Conservation (phyloP, 1,140 invertebrate species). For the Alviniconcha marisindica region DNA sequence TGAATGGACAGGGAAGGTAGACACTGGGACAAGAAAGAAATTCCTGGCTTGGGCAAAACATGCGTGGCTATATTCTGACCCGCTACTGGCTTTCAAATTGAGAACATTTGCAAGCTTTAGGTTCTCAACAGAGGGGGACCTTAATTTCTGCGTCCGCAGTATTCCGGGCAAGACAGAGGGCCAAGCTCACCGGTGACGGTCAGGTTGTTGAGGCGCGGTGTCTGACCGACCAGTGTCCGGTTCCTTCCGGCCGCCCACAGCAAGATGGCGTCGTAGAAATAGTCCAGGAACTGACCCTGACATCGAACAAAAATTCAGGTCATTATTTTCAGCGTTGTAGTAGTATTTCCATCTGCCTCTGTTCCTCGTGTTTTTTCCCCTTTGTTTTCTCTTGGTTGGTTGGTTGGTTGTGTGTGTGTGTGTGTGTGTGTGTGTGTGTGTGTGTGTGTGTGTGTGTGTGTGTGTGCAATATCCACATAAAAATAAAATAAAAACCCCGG, state of each 20-base stretch:
- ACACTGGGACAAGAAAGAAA: too few species aligned
- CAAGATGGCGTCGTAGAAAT: slow-evolving; percentile 34
- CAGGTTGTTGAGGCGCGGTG: background rate
- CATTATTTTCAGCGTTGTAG: too few species aligned
- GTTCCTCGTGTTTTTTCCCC: too few species aligned
- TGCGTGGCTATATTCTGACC: too few species aligned
- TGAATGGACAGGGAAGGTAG: too few species aligned
- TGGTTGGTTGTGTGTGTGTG: background rate
- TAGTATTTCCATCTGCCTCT: too few species aligned
- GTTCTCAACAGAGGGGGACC: too few species aligned
- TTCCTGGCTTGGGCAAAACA: too few species aligned
- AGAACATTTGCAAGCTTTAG: too few species aligned
- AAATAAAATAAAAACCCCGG: background rate
- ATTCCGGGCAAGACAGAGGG: background rate
- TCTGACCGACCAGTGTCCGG: background rate
- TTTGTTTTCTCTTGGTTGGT: background rate
- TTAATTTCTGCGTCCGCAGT: too few species aligned
- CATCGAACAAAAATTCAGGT: background rate
- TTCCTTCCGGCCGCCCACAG: slow-evolving; percentile 14
- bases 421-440: background rate
- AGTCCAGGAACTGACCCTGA: slow-evolving; percentile 17
- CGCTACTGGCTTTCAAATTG: too few species aligned
- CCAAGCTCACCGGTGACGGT: slow-evolving; percentile 1
- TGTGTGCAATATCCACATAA: background rate
- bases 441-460: slow-evolving; percentile 26